phyloP scores from a whole-genome alignment of 2,797 vertebrate genomes.

The Megaceryle alcyon region DNA sequence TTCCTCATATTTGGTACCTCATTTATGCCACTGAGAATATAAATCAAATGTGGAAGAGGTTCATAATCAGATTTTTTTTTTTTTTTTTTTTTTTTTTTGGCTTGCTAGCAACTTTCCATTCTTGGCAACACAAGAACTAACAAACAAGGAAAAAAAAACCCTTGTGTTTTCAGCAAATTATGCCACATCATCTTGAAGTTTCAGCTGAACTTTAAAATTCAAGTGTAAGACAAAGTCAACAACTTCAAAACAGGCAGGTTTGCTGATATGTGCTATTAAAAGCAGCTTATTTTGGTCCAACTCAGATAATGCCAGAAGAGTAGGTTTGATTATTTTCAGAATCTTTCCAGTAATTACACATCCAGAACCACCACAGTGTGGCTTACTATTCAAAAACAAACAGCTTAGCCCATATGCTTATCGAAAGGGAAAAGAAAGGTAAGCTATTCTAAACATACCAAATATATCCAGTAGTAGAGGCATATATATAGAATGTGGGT shows the following conservation, averaged over 20 bases:
- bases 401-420: slow-evolving; percentile 56
- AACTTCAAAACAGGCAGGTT: background rate
- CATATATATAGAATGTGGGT: slow-evolving; percentile 20
- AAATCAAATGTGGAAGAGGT: background rate
- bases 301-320: background rate
- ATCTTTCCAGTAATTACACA: slow-evolving; percentile 62
- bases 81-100: background rate
- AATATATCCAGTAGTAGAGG: slow-evolving; percentile 9
- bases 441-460: slow-evolving; percentile 46
- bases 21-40: background rate
- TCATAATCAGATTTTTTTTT: background rate
- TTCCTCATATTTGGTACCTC: background rate
- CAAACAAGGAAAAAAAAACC: background rate
- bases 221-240: background rate
- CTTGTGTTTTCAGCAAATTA: background rate
- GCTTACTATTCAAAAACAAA: slow-evolving; percentile 63
- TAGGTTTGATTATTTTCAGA: slow-evolving; percentile 59
- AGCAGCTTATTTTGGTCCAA: slow-evolving; percentile 2
- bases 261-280: background rate
- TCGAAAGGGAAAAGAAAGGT: slow-evolving; percentile 58
- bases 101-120: background rate
- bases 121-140: background rate
- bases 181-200: background rate
- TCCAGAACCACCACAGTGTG: background rate
- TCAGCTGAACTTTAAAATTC: background rate